Evolutionary conservation across 1,140 invertebrate genomes (phyloP).

Genomic region (Chironomus striatipennis): DNA sequence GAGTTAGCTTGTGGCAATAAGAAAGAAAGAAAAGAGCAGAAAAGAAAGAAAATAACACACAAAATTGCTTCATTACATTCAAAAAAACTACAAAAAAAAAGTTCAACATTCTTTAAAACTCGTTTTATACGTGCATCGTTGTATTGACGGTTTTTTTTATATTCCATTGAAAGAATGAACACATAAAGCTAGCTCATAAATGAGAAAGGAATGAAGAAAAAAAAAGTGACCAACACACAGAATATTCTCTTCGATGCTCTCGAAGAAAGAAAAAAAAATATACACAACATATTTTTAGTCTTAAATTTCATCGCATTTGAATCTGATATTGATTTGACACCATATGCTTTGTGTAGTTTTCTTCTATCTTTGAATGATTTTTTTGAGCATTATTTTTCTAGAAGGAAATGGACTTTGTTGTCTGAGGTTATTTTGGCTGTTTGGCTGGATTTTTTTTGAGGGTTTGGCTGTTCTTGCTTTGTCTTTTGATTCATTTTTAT

Average conservation of each 20-base stretch:
- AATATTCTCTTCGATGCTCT: neutral
- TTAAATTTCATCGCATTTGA: neutral
- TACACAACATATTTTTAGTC: neutral
- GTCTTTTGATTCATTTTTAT: too few species aligned
- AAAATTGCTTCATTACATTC: neutral
- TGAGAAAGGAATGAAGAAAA: neutral
- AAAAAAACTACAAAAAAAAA: neutral
- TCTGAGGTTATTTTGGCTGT: too few species aligned
- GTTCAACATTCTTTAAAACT: constrained; percentile 23
- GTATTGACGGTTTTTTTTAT: neutral
- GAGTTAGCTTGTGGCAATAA: neutral
- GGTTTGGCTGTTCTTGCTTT: too few species aligned
- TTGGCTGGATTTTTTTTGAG: too few species aligned
- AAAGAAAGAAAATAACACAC: neutral
- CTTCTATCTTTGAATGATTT: neutral
- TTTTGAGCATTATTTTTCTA: neutral
- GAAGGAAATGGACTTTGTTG: neutral
- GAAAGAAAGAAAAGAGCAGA: neutral
- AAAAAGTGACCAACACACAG: neutral
- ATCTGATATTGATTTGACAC: constrained; percentile 20
- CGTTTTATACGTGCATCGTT: constrained; percentile 1
- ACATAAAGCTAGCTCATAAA: neutral
- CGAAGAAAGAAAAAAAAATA: neutral
- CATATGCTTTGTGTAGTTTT: neutral
- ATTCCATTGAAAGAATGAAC: neutral